phyloP scores from a whole-genome alignment of 2,888 invertebrate species.

The Vannuccia rotundouncinata region DNA sequence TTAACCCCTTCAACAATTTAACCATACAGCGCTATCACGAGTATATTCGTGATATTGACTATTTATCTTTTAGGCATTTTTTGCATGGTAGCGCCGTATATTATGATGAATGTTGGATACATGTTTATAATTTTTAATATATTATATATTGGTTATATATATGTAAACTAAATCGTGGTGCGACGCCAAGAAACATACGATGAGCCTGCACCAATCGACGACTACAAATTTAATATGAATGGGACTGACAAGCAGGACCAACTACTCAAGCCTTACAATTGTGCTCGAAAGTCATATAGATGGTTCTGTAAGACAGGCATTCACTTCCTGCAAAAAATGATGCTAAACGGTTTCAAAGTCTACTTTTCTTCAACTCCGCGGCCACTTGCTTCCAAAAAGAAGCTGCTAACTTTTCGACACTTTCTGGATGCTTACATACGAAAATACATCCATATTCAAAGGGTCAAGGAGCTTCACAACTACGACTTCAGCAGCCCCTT shows the following conservation, averaged over 20 bases:
- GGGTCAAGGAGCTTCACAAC: background rate
- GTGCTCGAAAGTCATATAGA: slow-evolving; percentile 25
- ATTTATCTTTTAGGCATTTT: too few species aligned
- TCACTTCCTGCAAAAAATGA: slow-evolving; percentile 21
- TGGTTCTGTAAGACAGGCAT: slow-evolving; percentile 17
- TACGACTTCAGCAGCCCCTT: background rate
- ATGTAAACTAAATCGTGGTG: too few species aligned
- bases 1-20: too few species aligned
- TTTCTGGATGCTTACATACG: background rate
- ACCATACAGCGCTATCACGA: too few species aligned
- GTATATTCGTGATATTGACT: too few species aligned
- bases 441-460: slow-evolving; percentile 9
- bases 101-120: too few species aligned
- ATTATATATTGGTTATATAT: too few species aligned
- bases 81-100: too few species aligned
- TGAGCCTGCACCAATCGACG: slow-evolving; percentile 10
- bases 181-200: background rate
- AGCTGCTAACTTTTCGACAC: too few species aligned
- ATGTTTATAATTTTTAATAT: too few species aligned
- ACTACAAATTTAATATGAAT: slow-evolving; percentile 30
- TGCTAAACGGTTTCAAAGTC: slow-evolving; percentile 31
- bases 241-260: slow-evolving; percentile 29
- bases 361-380: slow-evolving; percentile 3
- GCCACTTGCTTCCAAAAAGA: background rate
- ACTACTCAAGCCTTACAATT: slow-evolving; percentile 22